Conservation (phyloP, 1,140 invertebrate species). For the Sycobia sp. region DNA sequence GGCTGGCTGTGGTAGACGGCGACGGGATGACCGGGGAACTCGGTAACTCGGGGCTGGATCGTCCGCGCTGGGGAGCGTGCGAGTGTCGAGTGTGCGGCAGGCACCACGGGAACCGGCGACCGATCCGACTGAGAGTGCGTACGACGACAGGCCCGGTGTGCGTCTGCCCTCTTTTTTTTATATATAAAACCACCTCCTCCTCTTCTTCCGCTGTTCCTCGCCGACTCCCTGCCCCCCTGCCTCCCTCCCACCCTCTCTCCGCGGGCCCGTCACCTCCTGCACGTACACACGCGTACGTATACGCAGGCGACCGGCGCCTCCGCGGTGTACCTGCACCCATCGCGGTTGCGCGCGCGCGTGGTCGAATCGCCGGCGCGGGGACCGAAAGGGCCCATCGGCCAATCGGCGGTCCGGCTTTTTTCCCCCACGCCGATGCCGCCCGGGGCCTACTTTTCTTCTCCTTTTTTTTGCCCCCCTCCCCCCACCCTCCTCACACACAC, state of each 20-base stretch:
- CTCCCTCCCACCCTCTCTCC: neutral
- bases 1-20: too few species aligned
- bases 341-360: too few species aligned
- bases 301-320: slow-evolving; percentile 18
- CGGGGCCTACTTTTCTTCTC: slow-evolving; percentile 24
- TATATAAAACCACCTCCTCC: neutral
- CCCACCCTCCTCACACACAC: neutral
- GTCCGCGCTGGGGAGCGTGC: too few species aligned
- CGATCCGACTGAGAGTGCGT: too few species aligned
- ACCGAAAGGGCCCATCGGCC: slow-evolving; percentile 11
- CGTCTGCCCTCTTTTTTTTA: neutral
- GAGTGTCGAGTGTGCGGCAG: too few species aligned
- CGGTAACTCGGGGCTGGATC: too few species aligned
- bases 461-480: slow-evolving; percentile 2
- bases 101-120: slow-evolving; percentile 11
- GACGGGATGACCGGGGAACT: too few species aligned
- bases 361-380: too few species aligned
- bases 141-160: neutral
- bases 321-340: too few species aligned
- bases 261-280: too few species aligned
- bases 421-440: slow-evolving; percentile 20
- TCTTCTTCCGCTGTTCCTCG: neutral
- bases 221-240: neutral
- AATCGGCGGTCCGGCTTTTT: slow-evolving; percentile 21
- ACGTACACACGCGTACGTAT: neutral